These are phyloP conservation scores for Crematogaster levior DNA, from an alignment of 2,888 invertebrate genomes.

Conservation along the genomic window DNA sequence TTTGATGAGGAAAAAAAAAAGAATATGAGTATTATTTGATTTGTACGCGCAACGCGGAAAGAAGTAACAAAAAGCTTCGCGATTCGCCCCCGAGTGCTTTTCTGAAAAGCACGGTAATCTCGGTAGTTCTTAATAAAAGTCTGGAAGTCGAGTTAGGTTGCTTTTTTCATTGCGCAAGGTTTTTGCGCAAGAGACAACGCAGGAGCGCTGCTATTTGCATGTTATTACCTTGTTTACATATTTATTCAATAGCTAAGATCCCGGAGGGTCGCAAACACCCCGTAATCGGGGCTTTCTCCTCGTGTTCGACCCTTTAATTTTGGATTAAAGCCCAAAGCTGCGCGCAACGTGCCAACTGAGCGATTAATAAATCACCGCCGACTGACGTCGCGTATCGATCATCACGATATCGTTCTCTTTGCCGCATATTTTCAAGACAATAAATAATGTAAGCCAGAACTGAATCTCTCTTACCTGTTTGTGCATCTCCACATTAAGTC, in stretches of 20 bases:
- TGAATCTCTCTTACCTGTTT: constrained; percentile 93
- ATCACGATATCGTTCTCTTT: neutral
- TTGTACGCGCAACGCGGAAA: constrained; percentile 13
- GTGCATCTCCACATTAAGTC: constrained; percentile 98
- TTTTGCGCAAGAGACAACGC: constrained; percentile 45
- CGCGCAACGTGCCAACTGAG: constrained; percentile 50
- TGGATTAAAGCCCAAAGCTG: constrained; percentile 70
- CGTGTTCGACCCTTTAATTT: constrained; percentile 75
- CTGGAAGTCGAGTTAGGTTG: neutral
- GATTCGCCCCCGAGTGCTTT: constrained; percentile 18
- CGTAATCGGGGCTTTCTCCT: constrained; percentile 65
- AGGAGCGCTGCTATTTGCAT: constrained; percentile 82
- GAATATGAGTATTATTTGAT: neutral
- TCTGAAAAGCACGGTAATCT: constrained; percentile 27
- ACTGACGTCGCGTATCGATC: constrained; percentile 22
- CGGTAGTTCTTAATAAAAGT: constrained; percentile 58
- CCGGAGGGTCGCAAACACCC: constrained; percentile 68
- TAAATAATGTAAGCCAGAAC: neutral
- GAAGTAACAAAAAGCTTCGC: neutral
- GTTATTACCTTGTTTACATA: constrained; percentile 84
- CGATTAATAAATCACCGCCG: constrained; percentile 70
- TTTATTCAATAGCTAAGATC: constrained; percentile 78
- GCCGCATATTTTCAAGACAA: neutral
- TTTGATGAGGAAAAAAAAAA: neutral
- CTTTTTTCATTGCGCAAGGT: constrained; percentile 44